Conservation (phyloP, 1,140 invertebrate genomes). For the Vollenhovia emeryi region DNA sequence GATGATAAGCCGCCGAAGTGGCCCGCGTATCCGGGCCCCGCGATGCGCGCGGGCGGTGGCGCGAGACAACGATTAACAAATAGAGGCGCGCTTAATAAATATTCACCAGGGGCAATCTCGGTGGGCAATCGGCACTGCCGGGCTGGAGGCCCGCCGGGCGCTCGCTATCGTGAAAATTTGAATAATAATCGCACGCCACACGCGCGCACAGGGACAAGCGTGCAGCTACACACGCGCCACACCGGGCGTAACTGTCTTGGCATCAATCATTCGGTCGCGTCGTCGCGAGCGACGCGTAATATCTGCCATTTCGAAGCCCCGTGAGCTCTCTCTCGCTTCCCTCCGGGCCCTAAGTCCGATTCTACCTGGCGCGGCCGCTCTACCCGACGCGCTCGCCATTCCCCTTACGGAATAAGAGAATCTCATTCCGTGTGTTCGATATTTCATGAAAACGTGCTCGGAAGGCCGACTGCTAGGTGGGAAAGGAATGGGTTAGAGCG, state of each 20-base stretch:
- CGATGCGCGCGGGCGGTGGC: slow-evolving; percentile 1
- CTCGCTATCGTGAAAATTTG: slow-evolving; percentile 51
- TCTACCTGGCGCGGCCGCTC: background rate
- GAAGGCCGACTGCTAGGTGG: slow-evolving; percentile 36
- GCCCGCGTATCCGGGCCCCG: background rate
- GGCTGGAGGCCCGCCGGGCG: slow-evolving; percentile 35
- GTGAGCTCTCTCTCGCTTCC: slow-evolving; percentile 48
- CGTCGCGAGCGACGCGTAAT: slow-evolving; percentile 58
- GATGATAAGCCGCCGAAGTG: slow-evolving; percentile 32
- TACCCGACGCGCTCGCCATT: slow-evolving; percentile 3
- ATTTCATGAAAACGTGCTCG: slow-evolving; percentile 79
- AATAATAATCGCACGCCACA: slow-evolving; percentile 53
- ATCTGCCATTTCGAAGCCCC: slow-evolving; percentile 58
- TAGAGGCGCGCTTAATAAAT: slow-evolving; percentile 52
- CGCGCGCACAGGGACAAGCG: background rate
- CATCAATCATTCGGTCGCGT: slow-evolving; percentile 62
- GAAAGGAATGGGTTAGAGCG: slow-evolving; percentile 60
- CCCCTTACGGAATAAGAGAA: slow-evolving; percentile 72
- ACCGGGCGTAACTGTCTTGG: slow-evolving; percentile 41
- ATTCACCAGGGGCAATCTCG: slow-evolving; percentile 50
- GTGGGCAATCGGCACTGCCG: slow-evolving; percentile 35
- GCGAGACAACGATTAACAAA: slow-evolving; percentile 51
- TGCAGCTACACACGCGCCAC: background rate
- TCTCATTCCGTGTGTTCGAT: slow-evolving; percentile 80
- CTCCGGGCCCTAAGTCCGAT: slow-evolving; percentile 5